Conservation (phyloP, 2,797 vertebrate species). For the Melanotaenia pygmaea region DNA sequence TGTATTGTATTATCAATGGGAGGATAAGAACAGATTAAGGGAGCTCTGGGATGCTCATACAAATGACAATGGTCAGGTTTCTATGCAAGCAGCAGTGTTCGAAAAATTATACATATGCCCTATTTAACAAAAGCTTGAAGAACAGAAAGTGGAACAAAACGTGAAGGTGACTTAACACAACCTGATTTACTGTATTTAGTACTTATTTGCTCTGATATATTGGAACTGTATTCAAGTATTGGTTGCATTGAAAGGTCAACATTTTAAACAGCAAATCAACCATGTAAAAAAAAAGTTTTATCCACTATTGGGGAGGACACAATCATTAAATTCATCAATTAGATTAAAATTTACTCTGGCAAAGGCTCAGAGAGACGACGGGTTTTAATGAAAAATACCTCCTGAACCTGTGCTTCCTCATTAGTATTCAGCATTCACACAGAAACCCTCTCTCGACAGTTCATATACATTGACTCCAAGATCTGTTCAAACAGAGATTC, state of each 20-base stretch:
- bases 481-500: constrained; percentile 84
- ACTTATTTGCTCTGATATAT: neutral
- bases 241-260: constrained; percentile 8
- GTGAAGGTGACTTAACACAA: constrained; percentile 38
- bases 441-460: constrained; percentile 65
- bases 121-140: constrained; percentile 47
- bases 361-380: constrained; percentile 38
- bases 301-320: neutral
- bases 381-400: constrained; percentile 68
- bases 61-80: constrained; percentile 66
- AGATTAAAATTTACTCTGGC: constrained; percentile 41
- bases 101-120: constrained; percentile 24
- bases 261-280: neutral
- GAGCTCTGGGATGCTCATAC: constrained; percentile 60
- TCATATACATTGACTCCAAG: constrained; percentile 80
- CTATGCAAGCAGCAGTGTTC: constrained; percentile 45
- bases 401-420: constrained; percentile 59
- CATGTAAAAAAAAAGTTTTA: neutral
- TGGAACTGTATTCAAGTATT: neutral
- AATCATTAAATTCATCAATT: constrained; percentile 40
- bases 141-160: constrained; percentile 39
- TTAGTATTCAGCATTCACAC: constrained; percentile 73
- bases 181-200: neutral
- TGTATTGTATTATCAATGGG: constrained; percentile 71
- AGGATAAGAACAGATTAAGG: constrained; percentile 69